Base-by-base conservation (phyloP, 2,888 invertebrate genomes). In the Catocala sponsa region DNA sequence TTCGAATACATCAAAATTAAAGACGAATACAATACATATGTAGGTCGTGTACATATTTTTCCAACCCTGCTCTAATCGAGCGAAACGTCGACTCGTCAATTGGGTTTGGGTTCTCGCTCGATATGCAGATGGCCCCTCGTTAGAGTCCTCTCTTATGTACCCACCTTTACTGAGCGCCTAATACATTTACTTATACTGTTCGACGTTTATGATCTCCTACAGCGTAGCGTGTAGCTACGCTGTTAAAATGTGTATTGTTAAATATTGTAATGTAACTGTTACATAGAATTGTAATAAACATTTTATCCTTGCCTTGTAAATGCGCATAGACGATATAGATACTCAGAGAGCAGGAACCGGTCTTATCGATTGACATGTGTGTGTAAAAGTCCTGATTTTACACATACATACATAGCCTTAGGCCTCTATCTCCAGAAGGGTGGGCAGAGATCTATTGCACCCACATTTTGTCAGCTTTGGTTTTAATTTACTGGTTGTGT, bases 111-210 rank as follows among this genome's bases (percentile, higher is more conserved):
- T 63, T 68, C 66, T 59, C 75, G 76, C 72, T 82, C 82, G 79
- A 83, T 85, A 85, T 85, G 85, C 83, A 85, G 82, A 85, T 85
- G 78, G 73, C 71, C 70, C 64, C 84, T 84, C 83, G 85, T 85
- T 85, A 84, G 79, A 65, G 76, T 66, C 75, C 70, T 63, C 76
- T 74, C 72, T 72, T 71, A 77, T 73, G 70, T 65, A 72, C 70
- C 65, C 68, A 69, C 72, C 78, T 74, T 76, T 78, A 72, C 67
- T 65, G 59, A 63, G 70, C 52, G 49, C 62, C 70, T 74, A 69
- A 71, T 71, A 74, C 62, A 70, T 66, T 72, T 69, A 65, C 63
- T 65, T 63, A 51, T 50, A 50, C 65, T 32, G 32, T 12, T 32
- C n/a, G 6, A 12, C 5, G 32, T 48, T 48, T 48, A 48, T 48